Conservation (phyloP, 2,888 invertebrate genomes). For the Agrotis segetum region DNA sequence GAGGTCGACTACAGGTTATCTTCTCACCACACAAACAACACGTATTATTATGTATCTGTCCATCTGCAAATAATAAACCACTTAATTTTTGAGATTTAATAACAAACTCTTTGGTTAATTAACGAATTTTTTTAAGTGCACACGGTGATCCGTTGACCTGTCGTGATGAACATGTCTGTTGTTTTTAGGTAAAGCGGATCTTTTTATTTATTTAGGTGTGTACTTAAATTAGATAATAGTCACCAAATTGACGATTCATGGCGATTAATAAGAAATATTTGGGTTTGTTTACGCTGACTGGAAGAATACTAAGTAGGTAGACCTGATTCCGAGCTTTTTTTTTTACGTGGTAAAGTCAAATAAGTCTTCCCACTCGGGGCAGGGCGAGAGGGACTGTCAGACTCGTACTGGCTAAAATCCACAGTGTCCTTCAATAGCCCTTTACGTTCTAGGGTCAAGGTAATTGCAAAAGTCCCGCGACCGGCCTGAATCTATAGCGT, state of each 20-base stretch:
- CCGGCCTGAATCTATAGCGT: too few relatives aligned
- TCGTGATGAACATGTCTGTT: slow-evolving; percentile 12
- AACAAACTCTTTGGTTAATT: slow-evolving; percentile 58
- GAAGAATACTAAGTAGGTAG: not conserved
- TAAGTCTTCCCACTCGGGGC: too few relatives aligned
- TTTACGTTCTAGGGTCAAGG: too few relatives aligned
- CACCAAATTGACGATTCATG: not conserved
- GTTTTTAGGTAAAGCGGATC: not conserved
- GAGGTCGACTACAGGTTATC: slow-evolving; percentile 74
- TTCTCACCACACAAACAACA: slow-evolving; percentile 70
- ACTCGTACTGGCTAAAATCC: too few relatives aligned
- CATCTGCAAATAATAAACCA: slow-evolving; percentile 61
- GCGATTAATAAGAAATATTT: not conserved
- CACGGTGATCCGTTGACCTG: slow-evolving; percentile 33
- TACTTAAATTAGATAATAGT: slow-evolving; percentile 1
- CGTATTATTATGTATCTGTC: slow-evolving; percentile 45
- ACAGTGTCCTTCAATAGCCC: too few relatives aligned
- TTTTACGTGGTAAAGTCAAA: too few relatives aligned
- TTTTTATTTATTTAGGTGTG: slow-evolving; percentile 1
- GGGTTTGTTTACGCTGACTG: not conserved
- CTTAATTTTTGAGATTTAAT: slow-evolving; percentile 71
- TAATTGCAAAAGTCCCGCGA: too few relatives aligned
- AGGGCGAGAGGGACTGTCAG: too few relatives aligned
- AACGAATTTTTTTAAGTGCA: slow-evolving; percentile 36
- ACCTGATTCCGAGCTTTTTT: too few relatives aligned